Evolutionary conservation across 2,113 vertebrate species (phyloP), one percentile per base, ranked within the genome.

Genomic region (Esox niger): DNA sequence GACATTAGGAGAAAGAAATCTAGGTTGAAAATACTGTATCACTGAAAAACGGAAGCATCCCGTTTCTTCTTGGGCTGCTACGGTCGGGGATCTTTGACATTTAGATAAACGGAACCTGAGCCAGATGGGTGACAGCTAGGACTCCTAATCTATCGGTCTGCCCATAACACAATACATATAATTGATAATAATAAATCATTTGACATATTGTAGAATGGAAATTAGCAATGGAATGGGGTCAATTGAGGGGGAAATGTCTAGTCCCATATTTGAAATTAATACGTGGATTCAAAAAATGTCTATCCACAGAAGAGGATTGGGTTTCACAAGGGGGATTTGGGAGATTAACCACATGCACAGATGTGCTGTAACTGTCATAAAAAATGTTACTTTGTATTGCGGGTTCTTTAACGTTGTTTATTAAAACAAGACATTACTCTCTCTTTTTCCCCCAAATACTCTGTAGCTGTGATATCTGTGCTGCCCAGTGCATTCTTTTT

Each of bases 121-220:
- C 71, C 78, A 79, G 70, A 70, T 75, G 72, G 62, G 78, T 64
- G 64, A 63, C 35, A 66, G 64, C 60, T 68, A 33, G 73, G 43
- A 62, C 10, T 32, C 76, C 74, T 72, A 77, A 74, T 81, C 76
- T 71, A 69, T 61, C 63, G 20, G 26, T 56, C 38, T 68, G 62
- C 30, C 71, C 76, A 29, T 56, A 68, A 75, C 62, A 69, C 20
- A 43, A 56, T 67, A 66, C n/a, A 52, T 67, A 46, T 69, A 77
- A 80, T 66, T 65, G 73, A 76, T 82, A 52, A 58, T 74, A 70
- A 77, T 82, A 83, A 81, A 82, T 81, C 46, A 79, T 79, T 78
- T 73, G 65, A 73, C 55, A 54, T 57, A 71, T 82, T 75, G 35
- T 3, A 17, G 38, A 17, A 15, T 43, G 33, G 69, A 79, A 82